Base-by-base conservation (phyloP, 64 coral and sea anemone genomes). In the Anthopleura sola region DNA sequence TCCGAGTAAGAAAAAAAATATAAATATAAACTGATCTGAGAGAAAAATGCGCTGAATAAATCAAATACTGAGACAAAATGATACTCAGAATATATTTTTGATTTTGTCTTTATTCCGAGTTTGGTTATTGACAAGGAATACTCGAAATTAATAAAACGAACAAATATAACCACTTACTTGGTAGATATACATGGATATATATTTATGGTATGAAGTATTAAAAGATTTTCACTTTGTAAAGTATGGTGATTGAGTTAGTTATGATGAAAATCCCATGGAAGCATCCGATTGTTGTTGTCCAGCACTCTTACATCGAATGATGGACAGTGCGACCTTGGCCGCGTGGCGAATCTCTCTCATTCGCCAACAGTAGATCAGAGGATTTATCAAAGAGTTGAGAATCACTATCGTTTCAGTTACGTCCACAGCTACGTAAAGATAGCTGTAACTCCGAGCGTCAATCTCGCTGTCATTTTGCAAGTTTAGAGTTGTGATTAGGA, bases 341-440 rank as follows among this genome's bases (percentile, higher is more conserved):
- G 89, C 89, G 23, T 64, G 9, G 11, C 89, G 75, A 86, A 91
- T 60, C 4, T 91, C 75, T 23, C 84, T 37, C 24, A 91, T 39
- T 23, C 89, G 75, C 89, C 89, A 91, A 26, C 84, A 91, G 29
- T 86, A 91, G 19, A 91, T 66, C 26, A 91, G 11, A 26, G 89
- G 89, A 39, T 91, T 91, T n/a, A 86, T 47, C 18, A 85, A 86
- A 9, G 89, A 91, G 56, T 91, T 91, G 37, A 91, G 66, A 26
- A 91, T 50, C 15, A 86, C 49, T 0, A 91, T 13, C 16, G 89
- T 91, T 28, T 83, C 82, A 8, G 82, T 83, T 6, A 54, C 36
- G 58, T 83, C 82, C 21, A 83, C 82, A 19, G 82, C 82, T 19
- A 83, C 82, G n/a, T 83, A 83, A 1, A 60, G 47, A 9, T 24